Evolutionary conservation across 2,888 invertebrate genomes (phyloP).

Genomic region (Trissonchulus sp.): DNA sequence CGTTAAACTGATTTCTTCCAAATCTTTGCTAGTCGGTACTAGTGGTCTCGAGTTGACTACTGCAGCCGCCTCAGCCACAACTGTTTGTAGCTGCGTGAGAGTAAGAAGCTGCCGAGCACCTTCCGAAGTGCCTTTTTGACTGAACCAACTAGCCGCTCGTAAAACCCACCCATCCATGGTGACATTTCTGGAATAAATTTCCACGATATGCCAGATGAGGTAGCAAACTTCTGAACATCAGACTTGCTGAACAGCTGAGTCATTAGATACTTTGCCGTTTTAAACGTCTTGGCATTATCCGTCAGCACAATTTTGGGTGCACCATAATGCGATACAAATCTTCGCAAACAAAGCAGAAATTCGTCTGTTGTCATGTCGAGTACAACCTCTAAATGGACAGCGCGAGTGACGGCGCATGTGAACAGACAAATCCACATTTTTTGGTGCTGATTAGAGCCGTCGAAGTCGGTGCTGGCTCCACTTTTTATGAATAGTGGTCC

Average conservation of each 20-base stretch:
- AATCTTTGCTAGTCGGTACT: neutral
- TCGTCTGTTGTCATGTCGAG: constrained; percentile 43
- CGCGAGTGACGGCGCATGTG: constrained; percentile 52
- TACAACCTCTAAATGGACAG: constrained; percentile 52
- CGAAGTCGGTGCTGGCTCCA: constrained; percentile 14
- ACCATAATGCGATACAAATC: constrained; percentile 50
- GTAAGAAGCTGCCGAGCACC: neutral
- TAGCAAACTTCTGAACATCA: neutral
- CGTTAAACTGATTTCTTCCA: neutral
- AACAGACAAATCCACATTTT: constrained; percentile 49
- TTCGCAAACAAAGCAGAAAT: constrained; percentile 46
- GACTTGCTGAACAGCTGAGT: constrained; percentile 20
- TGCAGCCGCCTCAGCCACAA: constrained; percentile 16
- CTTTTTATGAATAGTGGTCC: constrained; percentile 49
- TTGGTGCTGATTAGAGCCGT: constrained; percentile 36
- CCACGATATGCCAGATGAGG: neutral
- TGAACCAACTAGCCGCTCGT: constrained; percentile 9
- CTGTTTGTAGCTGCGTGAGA: constrained; percentile 12
- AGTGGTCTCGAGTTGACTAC: constrained; percentile 20
- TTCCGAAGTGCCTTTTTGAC: neutral
- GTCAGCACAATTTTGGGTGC: constrained; percentile 46
- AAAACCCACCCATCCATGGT: constrained; percentile 17
- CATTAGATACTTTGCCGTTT: constrained; percentile 48
- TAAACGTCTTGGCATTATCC: constrained; percentile 54
- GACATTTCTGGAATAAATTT: constrained; percentile 7